A percentile compares a stretch with the other conserved stretches of the same genome.
phyloP scores from a whole-genome alignment of 2,113 vertebrate species.

The Takifugu bimaculatus region DNA sequence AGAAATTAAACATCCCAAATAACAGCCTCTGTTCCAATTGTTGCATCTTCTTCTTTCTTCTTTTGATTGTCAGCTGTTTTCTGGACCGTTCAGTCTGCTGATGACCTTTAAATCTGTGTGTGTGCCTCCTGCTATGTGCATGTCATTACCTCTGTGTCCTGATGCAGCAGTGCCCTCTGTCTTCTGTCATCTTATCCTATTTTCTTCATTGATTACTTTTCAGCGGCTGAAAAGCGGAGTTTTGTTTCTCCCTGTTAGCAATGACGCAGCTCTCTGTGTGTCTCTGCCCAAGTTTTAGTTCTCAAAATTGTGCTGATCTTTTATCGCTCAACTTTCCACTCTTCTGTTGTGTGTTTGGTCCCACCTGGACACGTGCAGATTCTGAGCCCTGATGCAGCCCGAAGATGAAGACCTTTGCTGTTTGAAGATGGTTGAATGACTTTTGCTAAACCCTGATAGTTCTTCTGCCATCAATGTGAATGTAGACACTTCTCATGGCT shows the following conservation, averaged over 20 bases:
- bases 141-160: constrained; percentile 43
- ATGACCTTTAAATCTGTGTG: constrained; percentile 65
- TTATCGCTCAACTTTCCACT: too few species aligned
- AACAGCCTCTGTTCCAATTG: constrained; percentile 41
- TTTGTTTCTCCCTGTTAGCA: constrained; percentile 51
- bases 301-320: too few species aligned
- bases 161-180: constrained; percentile 46
- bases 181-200: constrained; percentile 66
- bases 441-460: too few species aligned
- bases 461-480: too few species aligned
- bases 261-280: constrained; percentile 26
- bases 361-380: constrained; percentile 8
- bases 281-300: neutral
- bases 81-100: constrained; percentile 56
- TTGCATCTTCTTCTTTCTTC: constrained; percentile 43
- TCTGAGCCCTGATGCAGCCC: too few species aligned
- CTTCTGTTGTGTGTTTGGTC: too few species aligned
- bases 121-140: constrained; percentile 1
- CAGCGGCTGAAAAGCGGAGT: constrained; percentile 53
- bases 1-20: constrained; percentile 42
- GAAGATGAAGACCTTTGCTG: too few species aligned
- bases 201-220: constrained; percentile 64
- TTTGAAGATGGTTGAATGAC: too few species aligned
- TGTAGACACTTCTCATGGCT: too few species aligned
- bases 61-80: constrained; percentile 71